A percentile compares a stretch with the other conserved stretches of the same genome.
phyloP scores from a whole-genome alignment of 2,797 vertebrate species.

The Euthynnus affinis region DNA sequence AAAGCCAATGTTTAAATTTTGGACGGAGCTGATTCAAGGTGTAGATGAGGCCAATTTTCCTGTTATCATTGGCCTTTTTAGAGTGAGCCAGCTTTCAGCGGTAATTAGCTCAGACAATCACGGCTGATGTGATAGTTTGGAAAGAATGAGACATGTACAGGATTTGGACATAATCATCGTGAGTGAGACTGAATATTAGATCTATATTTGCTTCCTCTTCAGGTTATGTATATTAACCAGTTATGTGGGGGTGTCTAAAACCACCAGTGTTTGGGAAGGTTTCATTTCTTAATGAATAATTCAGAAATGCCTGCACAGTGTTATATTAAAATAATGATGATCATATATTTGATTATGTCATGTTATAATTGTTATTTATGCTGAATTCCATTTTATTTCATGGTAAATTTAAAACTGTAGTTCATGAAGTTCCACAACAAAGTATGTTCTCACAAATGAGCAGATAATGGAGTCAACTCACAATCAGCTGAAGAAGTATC shows the following conservation, averaged over 20 bases:
- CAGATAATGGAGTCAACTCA: too few relatives aligned
- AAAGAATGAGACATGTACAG: slow-evolving; percentile 5
- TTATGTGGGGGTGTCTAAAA: not conserved
- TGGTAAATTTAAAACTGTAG: too few relatives aligned
- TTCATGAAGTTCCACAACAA: too few relatives aligned
- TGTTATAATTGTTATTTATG: too few relatives aligned
- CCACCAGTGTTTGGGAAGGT: not conserved
- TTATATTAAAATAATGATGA: too few relatives aligned
- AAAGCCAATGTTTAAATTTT: slow-evolving; percentile 45
- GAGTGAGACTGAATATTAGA: not conserved
- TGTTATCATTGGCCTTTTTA: slow-evolving; percentile 39
- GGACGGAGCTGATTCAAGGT: slow-evolving; percentile 27
- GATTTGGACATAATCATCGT: slow-evolving; percentile 1
- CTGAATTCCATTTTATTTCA: too few relatives aligned
- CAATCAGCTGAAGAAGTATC: too few relatives aligned
- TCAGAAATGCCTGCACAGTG: too few relatives aligned
- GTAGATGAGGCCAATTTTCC: slow-evolving; percentile 50
- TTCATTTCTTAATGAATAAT: not conserved
- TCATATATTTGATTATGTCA: too few relatives aligned
- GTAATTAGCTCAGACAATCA: slow-evolving; percentile 32
- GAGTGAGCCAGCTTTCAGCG: slow-evolving; percentile 18
- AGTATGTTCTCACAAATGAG: too few relatives aligned
- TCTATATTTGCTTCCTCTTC: slow-evolving; percentile 2
- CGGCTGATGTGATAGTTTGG: slow-evolving; percentile 19
- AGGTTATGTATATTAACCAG: not conserved